phyloP scores from a whole-genome alignment of 2,888 invertebrate genomes.

The Synanthedon formicaeformis region DNA sequence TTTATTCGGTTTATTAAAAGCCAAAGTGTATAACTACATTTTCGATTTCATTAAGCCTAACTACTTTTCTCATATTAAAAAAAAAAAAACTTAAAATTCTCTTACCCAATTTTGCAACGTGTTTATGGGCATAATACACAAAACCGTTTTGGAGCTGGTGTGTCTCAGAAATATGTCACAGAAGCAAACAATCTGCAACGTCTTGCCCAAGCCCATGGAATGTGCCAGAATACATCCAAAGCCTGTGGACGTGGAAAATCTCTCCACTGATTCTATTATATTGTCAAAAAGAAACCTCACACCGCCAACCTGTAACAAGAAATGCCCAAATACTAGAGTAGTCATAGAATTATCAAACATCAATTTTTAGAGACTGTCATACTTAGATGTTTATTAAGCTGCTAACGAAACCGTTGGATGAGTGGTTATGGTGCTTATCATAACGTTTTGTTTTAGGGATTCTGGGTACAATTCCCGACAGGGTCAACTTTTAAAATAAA shows the following conservation, averaged over 20 bases:
- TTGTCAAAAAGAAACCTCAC: conserved; percentile 96
- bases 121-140: conserved; percentile 98
- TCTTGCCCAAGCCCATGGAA: conserved; percentile 99
- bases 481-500: no score
- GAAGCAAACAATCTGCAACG: conserved; percentile 94
- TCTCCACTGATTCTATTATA: conserved; percentile 91
- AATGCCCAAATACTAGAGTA: not conserved
- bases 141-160: conserved; percentile 87
- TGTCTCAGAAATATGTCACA: conserved; percentile 95
- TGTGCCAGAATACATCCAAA: conserved; percentile 99
- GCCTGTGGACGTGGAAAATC: conserved; percentile 88
- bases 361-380: not conserved
- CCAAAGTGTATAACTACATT: no score
- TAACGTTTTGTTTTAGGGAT: no score
- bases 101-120: conserved; percentile 95
- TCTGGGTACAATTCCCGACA: no score
- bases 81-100: conserved; percentile 3
- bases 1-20: no score
- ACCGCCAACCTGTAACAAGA: conserved; percentile 81
- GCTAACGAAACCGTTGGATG: no score
- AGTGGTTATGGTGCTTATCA: no score
- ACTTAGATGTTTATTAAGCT: no score
- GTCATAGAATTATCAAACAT: no score
- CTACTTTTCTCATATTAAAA: no score
- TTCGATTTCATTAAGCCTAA: no score